These are phyloP conservation scores for Donacobius atricapilla DNA, from an alignment of 2,113 vertebrate species.

Conservation along the genomic window DNA sequence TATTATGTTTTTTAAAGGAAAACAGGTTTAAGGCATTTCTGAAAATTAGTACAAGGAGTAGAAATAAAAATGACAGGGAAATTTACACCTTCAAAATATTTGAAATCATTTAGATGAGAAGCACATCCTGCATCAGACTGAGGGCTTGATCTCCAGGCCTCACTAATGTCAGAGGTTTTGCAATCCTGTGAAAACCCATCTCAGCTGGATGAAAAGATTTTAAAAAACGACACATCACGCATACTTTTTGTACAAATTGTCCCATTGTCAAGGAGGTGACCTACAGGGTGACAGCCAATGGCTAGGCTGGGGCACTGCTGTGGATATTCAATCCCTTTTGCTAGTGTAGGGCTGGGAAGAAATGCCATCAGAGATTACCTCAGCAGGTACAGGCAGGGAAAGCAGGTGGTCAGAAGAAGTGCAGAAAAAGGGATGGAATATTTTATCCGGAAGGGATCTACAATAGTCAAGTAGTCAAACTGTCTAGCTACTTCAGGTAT, in stretches of 20 bases:
- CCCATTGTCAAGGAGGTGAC: neutral
- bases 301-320: neutral
- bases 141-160: neutral
- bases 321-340: neutral
- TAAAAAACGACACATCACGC: neutral
- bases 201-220: neutral
- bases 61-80: neutral
- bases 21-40: neutral
- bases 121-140: neutral
- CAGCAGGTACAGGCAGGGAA: neutral
- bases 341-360: neutral
- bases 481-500: neutral
- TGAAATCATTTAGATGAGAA: neutral
- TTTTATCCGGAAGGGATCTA: neutral
- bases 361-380: neutral
- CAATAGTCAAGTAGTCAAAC: neutral
- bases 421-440: neutral
- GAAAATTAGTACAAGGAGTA: neutral
- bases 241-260: neutral
- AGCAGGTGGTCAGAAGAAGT: fast-evolving
- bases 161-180: neutral
- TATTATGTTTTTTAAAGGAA: neutral
- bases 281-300: neutral
- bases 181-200: neutral
- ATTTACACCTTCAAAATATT: neutral